phyloP scores from a whole-genome alignment of 2,113 vertebrate genomes.

The Lasiurus cinereus region DNA sequence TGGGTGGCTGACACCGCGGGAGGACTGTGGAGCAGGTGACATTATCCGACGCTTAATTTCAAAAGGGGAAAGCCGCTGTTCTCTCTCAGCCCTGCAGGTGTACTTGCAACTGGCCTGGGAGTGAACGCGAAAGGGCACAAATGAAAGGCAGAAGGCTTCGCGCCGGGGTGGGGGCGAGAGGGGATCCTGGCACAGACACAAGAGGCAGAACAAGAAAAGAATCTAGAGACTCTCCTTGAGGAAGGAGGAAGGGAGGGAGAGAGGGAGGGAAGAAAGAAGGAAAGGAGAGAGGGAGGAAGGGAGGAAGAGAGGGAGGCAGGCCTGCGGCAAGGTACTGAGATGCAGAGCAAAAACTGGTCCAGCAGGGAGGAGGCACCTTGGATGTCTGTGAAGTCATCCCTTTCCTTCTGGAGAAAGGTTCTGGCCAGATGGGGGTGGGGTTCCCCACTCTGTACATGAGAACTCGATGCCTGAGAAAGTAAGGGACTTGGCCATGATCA shows the following conservation, averaged over 20 bases:
- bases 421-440: rapidly evolving
- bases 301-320: not conserved
- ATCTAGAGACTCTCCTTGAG: not conserved
- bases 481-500: not conserved
- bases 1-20: slow-evolving; percentile 58
- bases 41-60: slow-evolving; percentile 82
- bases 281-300: not conserved
- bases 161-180: not conserved
- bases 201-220: slow-evolving; percentile 72
- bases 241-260: not conserved
- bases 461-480: not conserved
- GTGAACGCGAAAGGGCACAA: slow-evolving; percentile 82
- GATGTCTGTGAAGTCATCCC: not conserved
- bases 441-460: not conserved
- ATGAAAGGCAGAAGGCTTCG: slow-evolving; percentile 79
- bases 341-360: not conserved
- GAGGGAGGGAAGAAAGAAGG: no score
- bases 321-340: not conserved
- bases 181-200: not conserved
- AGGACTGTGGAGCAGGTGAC: slow-evolving; percentile 78
- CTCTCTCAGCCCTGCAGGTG: slow-evolving; percentile 65
- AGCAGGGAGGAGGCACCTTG: not conserved
- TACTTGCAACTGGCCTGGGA: slow-evolving; percentile 70
- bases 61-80: slow-evolving; percentile 60
- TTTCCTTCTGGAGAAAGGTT: not conserved